phyloP scores from a whole-genome alignment of 1,140 invertebrate species.

The Ctenoplectra terminalis region DNA sequence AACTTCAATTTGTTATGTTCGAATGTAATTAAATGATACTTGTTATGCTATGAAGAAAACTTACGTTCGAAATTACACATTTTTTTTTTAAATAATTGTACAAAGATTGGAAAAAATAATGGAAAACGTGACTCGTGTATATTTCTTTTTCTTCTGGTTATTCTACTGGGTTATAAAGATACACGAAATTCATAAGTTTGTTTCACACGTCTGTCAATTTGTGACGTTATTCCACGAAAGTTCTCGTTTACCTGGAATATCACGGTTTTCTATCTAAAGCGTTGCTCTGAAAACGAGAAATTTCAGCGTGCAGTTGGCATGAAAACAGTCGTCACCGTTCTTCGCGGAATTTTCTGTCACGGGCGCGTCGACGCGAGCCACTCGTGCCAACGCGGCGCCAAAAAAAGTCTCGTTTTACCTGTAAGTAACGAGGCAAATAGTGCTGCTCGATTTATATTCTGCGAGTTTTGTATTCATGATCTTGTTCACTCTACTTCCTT shows the following conservation, averaged over 20 bases:
- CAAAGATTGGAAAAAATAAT: too few species aligned
- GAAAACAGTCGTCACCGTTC: neutral
- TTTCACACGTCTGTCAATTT: neutral
- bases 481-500: neutral
- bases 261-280: neutral
- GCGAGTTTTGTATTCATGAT: neutral
- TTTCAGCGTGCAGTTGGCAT: neutral
- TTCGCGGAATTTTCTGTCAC: slow-evolving; percentile 8
- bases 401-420: neutral
- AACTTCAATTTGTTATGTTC: too few species aligned
- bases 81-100: too few species aligned
- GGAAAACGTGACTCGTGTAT: too few species aligned
- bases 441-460: neutral
- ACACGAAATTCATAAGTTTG: neutral
- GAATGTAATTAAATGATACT: too few species aligned
- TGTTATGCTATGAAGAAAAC: too few species aligned
- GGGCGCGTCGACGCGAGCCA: neutral
- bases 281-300: neutral
- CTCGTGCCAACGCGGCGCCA: neutral
- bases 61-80: too few species aligned
- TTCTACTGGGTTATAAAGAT: too few species aligned
- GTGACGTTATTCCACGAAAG: neutral
- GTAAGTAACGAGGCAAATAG: neutral
- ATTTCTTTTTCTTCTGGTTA: too few species aligned
- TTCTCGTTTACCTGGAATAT: neutral